Conservation (phyloP, 2,888 invertebrate species). For the Eupithecia abbreviata region DNA sequence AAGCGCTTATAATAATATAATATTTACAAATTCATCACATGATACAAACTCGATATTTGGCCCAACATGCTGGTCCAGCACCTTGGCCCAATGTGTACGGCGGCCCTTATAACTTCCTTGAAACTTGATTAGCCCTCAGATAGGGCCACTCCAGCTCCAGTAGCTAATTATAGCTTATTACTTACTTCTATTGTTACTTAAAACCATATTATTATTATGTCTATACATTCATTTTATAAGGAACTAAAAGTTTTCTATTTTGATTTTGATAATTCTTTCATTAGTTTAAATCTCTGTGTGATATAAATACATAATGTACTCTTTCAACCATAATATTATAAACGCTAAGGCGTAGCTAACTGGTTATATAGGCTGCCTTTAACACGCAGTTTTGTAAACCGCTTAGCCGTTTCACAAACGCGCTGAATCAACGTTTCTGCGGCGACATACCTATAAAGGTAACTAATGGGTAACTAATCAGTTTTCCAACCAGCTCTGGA, state of each 20-base stretch:
- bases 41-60: neutral
- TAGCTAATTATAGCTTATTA: neutral
- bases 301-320: too few relatives aligned
- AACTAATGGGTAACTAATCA: neutral
- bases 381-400: too few relatives aligned
- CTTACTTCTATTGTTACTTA: neutral
- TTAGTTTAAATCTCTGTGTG: neutral
- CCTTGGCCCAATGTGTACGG: neutral
- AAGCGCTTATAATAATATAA: too few relatives aligned
- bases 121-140: neutral
- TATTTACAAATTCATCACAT: too few relatives aligned
- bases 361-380: too few relatives aligned
- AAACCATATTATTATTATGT: too few relatives aligned
- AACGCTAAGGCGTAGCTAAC: too few relatives aligned
- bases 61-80: neutral
- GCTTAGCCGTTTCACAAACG: too few relatives aligned
- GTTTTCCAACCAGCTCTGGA: neutral
- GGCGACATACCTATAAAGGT: neutral
- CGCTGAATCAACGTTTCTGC: too few relatives aligned
- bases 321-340: too few relatives aligned
- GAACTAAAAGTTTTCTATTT: neutral
- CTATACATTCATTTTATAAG: too few relatives aligned
- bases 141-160: neutral
- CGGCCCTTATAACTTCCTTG: neutral
- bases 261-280: neutral